Percentiles rank a stretch among this genome's conserved stretches.
phyloP scores from a whole-genome alignment of 2,888 invertebrate genomes.

The Cabera pusaria region DNA sequence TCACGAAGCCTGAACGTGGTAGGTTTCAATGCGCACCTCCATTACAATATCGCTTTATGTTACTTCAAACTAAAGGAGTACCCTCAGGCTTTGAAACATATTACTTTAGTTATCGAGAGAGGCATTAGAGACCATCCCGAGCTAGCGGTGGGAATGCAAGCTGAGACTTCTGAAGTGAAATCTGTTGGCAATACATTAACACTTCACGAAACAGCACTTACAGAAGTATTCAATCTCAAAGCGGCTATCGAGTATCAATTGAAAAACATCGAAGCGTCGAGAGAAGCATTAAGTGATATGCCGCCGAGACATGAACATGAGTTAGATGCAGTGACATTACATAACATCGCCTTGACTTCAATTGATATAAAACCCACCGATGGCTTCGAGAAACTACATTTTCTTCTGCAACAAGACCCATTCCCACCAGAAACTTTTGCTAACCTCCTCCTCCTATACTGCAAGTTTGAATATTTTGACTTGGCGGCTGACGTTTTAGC shows the following conservation, averaged over 20 bases:
- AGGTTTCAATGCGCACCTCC: conserved; percentile 95
- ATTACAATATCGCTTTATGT: conserved; percentile 97
- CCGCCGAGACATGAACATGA: conserved; percentile 98
- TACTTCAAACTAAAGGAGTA: conserved; percentile 97
- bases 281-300: conserved; percentile 94
- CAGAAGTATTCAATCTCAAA: conserved; percentile 99
- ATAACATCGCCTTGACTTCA: conserved; percentile 96
- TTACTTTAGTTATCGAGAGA: conserved; percentile 96
- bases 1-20: conserved; percentile 92
- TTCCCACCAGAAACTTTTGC: conserved; percentile 99
- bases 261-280: conserved; percentile 89
- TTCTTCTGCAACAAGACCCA: conserved; percentile 96
- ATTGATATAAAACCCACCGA: conserved; percentile 95
- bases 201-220: conserved; percentile 97
- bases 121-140: conserved; percentile 99
- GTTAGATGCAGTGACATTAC: conserved; percentile 97
- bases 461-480: conserved; percentile 98
- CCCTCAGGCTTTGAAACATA: conserved; percentile 95
- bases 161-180: conserved; percentile 95
- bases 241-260: conserved; percentile 98
- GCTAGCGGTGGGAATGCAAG: conserved; percentile 97
- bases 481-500: conserved; percentile 98
- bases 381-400: conserved; percentile 93
- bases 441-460: conserved; percentile 96
- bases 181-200: conserved; percentile 98